Base-by-base conservation (phyloP, 2,888 invertebrate species). In the Priapulus caudatus region DNA sequence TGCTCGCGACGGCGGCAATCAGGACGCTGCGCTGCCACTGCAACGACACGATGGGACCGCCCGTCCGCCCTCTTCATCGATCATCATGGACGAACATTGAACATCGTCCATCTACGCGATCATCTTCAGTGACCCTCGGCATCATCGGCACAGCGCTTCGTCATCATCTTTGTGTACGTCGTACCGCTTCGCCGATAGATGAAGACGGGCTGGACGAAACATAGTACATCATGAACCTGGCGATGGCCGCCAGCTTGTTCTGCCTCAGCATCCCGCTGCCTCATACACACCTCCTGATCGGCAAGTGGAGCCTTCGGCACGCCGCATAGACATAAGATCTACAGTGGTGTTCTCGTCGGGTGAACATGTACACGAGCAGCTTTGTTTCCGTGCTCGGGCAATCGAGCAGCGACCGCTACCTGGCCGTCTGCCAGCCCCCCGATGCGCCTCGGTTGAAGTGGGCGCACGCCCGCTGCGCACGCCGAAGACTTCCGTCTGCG, bases 171-270 rank as follows among this genome's bases (percentile, higher is more conserved):
- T 15, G 90, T 90, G 64, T 89, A 89, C 72, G 89, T 89, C 23
- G 75, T 77, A 10, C 73, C 86, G 47, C 79, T 89, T 45, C 91
- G 86, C 74, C 86, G 87, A 53, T 90, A 90, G 72, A 91, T 91
- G 90, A 89, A 91, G 69, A 91, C 90, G 0, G 89, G 91, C 44
- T 90, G 90, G 57, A 91, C 91, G 67, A 86, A n/a, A n/a, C n/a
- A n/a, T n/a, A 87, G 79, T 91, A 90, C 72, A 90, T 91, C 61
- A 63, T 71, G n/a, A 91, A 91, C 71, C 73, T 91, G 61, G 91
- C 91, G 18, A 83, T 91, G 53, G 91, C 91, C 0, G 91, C 91
- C 69, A 89, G 90, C 70, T 86, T 86, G 66, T 91, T 89, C 65
- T 77, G 91, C 2, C 85, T 89, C 53, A 90, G 90, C 1, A 86